Evolutionary conservation across 1,140 invertebrate genomes (phyloP).

Genomic region (Drosophila lacertosa): DNA sequence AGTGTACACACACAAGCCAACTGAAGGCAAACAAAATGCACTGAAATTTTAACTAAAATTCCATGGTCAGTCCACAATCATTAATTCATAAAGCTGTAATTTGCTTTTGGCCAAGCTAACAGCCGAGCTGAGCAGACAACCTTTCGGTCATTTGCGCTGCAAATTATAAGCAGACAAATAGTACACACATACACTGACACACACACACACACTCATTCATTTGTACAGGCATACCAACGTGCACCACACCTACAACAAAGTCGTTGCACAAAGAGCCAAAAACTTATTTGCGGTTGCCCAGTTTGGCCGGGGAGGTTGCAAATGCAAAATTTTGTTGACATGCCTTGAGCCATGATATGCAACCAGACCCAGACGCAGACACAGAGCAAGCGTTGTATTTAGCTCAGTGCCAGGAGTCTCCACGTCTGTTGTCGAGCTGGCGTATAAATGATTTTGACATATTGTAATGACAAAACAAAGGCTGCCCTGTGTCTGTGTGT

Average conservation of each 20-base stretch:
- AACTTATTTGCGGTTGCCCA: constrained; percentile 70
- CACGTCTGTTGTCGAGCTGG: constrained; percentile 14
- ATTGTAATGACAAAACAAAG: constrained; percentile 64
- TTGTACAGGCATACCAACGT: constrained; percentile 3
- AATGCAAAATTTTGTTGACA: constrained; percentile 58
- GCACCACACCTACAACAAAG: constrained; percentile 41
- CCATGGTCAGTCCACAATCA: constrained; percentile 40
- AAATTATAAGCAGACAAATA: constrained; percentile 67
- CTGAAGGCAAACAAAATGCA: constrained; percentile 16
- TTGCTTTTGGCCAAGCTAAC: constrained; percentile 55
- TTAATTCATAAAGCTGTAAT: constrained; percentile 68
- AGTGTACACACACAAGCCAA: constrained; percentile 26
- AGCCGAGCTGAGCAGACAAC: constrained; percentile 36
- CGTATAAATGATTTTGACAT: constrained; percentile 59
- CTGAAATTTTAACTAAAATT: constrained; percentile 39
- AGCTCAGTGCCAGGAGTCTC: background rate
- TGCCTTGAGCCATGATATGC: constrained; percentile 55
- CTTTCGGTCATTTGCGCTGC: constrained; percentile 64
- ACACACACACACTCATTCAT: constrained; percentile 13
- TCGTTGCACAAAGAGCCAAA: constrained; percentile 51
- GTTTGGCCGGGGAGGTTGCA: constrained; percentile 38
- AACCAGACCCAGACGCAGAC: constrained; percentile 16
- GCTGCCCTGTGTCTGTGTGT: constrained; percentile 10
- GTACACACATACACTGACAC: constrained; percentile 12
- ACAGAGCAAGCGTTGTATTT: constrained; percentile 8